Percentiles rank a stretch among this genome's conserved stretches.
phyloP scores from a whole-genome alignment of 2,888 invertebrate species.

The Cremastinae sp. region DNA sequence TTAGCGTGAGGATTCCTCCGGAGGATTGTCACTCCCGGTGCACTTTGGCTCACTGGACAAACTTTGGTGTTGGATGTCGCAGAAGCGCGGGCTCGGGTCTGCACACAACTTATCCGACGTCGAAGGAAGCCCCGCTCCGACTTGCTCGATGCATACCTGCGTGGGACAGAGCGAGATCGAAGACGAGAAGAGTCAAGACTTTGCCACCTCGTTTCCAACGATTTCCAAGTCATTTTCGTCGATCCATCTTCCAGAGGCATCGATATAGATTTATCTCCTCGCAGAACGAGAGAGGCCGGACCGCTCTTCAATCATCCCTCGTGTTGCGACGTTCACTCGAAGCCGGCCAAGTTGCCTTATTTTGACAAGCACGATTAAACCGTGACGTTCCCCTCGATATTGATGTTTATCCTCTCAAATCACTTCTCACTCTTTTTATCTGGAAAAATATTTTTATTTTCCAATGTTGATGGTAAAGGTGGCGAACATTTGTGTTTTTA shows the following conservation, averaged over 20 bases:
- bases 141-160: not conserved
- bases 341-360: too few relatives aligned
- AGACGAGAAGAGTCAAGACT: constrained; percentile 32
- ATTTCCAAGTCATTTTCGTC: constrained; percentile 37
- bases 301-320: constrained; percentile 44
- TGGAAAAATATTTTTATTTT: too few relatives aligned
- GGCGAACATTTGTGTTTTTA: too few relatives aligned
- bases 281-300: constrained; percentile 15
- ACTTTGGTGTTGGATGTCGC: constrained; percentile 43
- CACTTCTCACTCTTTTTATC: too few relatives aligned
- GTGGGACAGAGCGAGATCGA: not conserved
- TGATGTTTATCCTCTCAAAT: not conserved
- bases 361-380: too few relatives aligned
- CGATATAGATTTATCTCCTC: constrained; percentile 1
- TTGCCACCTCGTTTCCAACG: constrained; percentile 35
- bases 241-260: constrained; percentile 49
- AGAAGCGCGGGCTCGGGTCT: constrained; percentile 18
- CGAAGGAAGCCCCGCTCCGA: constrained; percentile 9
- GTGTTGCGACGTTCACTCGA: not conserved
- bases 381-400: not conserved
- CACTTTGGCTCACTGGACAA: constrained; percentile 35
- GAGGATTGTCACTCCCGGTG: constrained; percentile 28
- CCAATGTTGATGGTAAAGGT: too few relatives aligned
- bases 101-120: constrained; percentile 46
- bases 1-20: constrained; percentile 23